A percentile compares a stretch with the other conserved stretches of the same genome.
Conservation (phyloP, 2,113 vertebrate genomes). For the Salminus brasiliensis region DNA sequence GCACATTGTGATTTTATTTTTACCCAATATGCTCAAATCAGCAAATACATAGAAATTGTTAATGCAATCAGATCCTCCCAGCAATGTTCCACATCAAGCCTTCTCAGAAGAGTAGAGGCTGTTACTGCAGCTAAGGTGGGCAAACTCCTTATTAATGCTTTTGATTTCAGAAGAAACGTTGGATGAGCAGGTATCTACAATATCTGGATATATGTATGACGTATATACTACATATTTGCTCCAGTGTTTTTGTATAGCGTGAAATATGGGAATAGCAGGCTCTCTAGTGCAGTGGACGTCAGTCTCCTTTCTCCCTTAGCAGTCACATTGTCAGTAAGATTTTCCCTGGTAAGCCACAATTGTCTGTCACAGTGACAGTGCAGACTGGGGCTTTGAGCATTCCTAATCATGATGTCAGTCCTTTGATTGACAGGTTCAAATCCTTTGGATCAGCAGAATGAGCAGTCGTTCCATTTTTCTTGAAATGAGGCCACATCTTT, state of each 20-base stretch:
- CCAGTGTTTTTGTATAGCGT: background rate
- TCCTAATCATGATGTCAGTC: slow-evolving; percentile 30
- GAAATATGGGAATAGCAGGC: background rate
- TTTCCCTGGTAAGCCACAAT: slow-evolving; percentile 34
- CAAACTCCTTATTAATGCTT: too few relatives aligned
- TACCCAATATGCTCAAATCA: too few relatives aligned
- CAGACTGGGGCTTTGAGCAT: slow-evolving; percentile 25
- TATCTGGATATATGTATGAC: background rate
- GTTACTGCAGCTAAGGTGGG: too few relatives aligned
- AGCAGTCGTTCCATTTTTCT: slow-evolving; percentile 14
- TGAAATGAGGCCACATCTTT: background rate
- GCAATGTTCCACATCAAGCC: background rate
- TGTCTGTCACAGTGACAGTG: slow-evolving; percentile 32
- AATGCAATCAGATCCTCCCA: too few relatives aligned
- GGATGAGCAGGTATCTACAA: background rate
- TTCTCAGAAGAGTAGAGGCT: background rate
- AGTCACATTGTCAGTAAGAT: slow-evolving; percentile 37
- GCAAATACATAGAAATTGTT: too few relatives aligned
- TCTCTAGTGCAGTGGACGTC: background rate
- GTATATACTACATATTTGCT: background rate
- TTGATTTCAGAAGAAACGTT: too few relatives aligned
- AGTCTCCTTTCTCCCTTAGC: slow-evolving; percentile 8
- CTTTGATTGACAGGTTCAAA: slow-evolving; percentile 32
- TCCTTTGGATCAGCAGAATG: slow-evolving; percentile 35
- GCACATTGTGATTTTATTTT: too few relatives aligned